Conservation (phyloP, 1,140 invertebrate species). For the Penaeus japonicus region DNA sequence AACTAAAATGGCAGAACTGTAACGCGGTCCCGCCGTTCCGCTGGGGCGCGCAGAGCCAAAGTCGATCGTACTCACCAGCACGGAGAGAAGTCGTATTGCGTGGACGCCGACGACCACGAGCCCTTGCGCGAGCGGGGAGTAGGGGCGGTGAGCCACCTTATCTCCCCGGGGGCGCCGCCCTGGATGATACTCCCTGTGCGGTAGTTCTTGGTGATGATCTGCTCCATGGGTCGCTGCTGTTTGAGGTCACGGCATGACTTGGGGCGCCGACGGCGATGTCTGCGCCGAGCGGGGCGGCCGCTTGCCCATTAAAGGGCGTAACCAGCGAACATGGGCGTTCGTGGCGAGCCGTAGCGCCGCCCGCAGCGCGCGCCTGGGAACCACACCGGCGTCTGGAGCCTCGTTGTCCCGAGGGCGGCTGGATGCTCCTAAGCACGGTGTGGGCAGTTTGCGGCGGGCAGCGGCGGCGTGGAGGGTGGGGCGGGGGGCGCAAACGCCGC, state of each 20-base stretch:
- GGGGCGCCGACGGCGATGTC: slow-evolving; percentile 42
- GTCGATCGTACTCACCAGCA: slow-evolving; percentile 51
- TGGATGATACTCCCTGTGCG: slow-evolving; percentile 31
- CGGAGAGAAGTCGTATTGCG: slow-evolving; percentile 48
- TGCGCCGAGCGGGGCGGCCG: slow-evolving; percentile 33
- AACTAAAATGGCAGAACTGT: no score
- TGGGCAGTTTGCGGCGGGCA: neutral
- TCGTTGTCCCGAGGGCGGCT: neutral
- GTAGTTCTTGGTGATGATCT: slow-evolving; percentile 33
- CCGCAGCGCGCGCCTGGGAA: slow-evolving; percentile 13
- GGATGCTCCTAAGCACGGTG: neutral
- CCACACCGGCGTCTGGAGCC: neutral
- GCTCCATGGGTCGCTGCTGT: slow-evolving; percentile 48
- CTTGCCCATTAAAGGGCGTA: neutral
- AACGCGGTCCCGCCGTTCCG: no score
- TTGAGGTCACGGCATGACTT: slow-evolving; percentile 43
- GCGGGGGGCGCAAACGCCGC: neutral
- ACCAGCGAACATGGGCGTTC: slow-evolving; percentile 29
- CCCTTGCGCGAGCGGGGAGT: slow-evolving; percentile 53
- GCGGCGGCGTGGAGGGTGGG: neutral
- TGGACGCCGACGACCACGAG: slow-evolving; percentile 55
- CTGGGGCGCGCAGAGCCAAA: no score
- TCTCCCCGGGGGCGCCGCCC: slow-evolving; percentile 40
- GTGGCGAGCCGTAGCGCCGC: neutral
- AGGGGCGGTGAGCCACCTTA: slow-evolving; percentile 52